phyloP scores from a whole-genome alignment of 2,888 invertebrate genomes.

The Caenorhabditis japonica region DNA sequence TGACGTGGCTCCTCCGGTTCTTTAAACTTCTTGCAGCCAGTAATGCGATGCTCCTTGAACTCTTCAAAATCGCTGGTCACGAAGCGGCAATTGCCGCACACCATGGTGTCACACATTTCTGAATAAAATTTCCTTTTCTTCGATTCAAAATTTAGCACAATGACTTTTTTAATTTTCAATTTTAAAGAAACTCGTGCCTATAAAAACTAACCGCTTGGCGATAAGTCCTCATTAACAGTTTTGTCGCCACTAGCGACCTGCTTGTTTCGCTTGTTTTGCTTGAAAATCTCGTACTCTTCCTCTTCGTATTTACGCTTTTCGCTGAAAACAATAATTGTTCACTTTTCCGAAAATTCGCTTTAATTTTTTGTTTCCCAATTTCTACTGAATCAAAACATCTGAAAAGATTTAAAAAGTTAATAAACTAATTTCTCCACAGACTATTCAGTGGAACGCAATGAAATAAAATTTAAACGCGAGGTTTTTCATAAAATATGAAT shows the following conservation, averaged over 20 bases:
- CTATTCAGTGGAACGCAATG: background rate
- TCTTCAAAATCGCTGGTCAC: constrained; percentile 84
- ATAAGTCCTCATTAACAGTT: constrained; percentile 52
- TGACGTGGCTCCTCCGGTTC: constrained; percentile 66
- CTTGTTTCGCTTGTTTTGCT: constrained; percentile 54
- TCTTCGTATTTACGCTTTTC: constrained; percentile 38
- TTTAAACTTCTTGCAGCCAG: constrained; percentile 52
- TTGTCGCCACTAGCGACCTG: constrained; percentile 47
- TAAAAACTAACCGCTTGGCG: constrained; percentile 50
- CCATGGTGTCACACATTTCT: constrained; percentile 82
- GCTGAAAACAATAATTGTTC: constrained; percentile 24
- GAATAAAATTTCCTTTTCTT: no score
- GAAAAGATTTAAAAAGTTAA: constrained; percentile 3
- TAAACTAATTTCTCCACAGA: background rate
- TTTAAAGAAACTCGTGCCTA: background rate
- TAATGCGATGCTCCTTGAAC: constrained; percentile 83
- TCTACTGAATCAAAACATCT: background rate
- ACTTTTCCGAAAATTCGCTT: background rate
- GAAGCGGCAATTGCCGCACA: constrained; percentile 85
- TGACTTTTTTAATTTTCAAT: background rate
- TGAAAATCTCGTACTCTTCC: constrained; percentile 55
- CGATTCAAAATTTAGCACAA: no score
- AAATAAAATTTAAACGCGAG: no score
- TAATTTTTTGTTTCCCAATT: background rate
- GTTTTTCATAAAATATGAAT: no score